Conservation (phyloP, 2,113 vertebrate genomes). For the Epinephelus moara region DNA sequence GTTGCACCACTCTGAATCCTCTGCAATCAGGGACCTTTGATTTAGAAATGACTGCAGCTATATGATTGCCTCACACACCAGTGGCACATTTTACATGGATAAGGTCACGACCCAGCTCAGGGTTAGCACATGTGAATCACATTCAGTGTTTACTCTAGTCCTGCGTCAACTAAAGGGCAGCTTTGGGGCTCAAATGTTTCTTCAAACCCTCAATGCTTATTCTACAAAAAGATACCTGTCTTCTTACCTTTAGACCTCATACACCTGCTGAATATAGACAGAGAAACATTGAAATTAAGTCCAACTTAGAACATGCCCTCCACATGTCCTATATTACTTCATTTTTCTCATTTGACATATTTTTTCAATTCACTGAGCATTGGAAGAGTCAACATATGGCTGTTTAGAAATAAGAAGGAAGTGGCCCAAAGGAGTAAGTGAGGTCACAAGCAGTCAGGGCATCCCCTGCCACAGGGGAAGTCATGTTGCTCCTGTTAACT, state of each 20-base stretch:
- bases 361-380: not conserved
- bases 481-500: slow-evolving; percentile 27
- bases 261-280: not conserved
- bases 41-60: slow-evolving; percentile 30
- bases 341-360: not conserved
- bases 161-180: not conserved
- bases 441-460: slow-evolving; percentile 44
- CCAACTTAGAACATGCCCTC: not conserved
- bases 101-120: not conserved
- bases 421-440: slow-evolving; percentile 46
- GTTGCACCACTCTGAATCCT: slow-evolving; percentile 5
- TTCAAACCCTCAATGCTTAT: not conserved
- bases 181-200: not conserved
- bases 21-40: slow-evolving; percentile 15
- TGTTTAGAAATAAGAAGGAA: slow-evolving; percentile 23
- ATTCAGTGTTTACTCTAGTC: not conserved
- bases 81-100: slow-evolving; percentile 31
- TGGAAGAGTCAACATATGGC: not conserved
- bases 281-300: not conserved
- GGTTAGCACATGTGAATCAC: not conserved
- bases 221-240: not conserved
- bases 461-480: slow-evolving; percentile 23
- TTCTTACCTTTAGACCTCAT: not conserved
- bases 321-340: not conserved
- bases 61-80: slow-evolving; percentile 12